Evolutionary conservation across 2,797 vertebrate genomes (phyloP).

Genomic region (Pitangus sulphuratus): DNA sequence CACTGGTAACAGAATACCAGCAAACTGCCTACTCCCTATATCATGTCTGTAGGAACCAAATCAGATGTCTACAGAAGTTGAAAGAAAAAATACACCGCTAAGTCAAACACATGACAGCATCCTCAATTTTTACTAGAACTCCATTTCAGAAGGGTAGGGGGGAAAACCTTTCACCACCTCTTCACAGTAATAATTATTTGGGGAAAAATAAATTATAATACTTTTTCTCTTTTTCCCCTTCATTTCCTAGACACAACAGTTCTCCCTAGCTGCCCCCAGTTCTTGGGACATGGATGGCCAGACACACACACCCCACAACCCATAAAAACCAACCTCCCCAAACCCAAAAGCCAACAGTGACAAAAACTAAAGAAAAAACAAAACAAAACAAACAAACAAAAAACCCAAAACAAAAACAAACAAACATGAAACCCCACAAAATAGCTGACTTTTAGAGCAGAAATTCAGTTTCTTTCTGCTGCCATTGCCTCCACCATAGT

Average conservation of each 20-base stretch:
- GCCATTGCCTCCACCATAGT: rapidly evolving
- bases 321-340: background rate
- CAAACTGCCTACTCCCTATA: background rate
- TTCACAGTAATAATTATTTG: background rate
- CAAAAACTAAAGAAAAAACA: background rate
- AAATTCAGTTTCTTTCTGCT: background rate
- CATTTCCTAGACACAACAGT: background rate
- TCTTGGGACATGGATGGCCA: background rate
- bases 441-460: background rate
- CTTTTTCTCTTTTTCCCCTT: background rate
- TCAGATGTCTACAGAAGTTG: background rate
- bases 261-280: background rate
- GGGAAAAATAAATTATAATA: background rate
- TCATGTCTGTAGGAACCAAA: background rate
- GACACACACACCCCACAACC: background rate
- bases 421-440: rapidly evolving
- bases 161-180: background rate
- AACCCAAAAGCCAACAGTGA: background rate
- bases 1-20: background rate
- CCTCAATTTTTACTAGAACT: background rate
- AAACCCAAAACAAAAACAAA: background rate
- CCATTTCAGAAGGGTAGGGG: rapidly evolving
- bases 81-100: background rate
- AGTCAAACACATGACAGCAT: background rate
- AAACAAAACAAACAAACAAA: background rate